Percentiles rank a stretch among this genome's conserved stretches.
Conservation (phyloP, 2,888 invertebrate species). For the Caenorhabditis sp. region DNA sequence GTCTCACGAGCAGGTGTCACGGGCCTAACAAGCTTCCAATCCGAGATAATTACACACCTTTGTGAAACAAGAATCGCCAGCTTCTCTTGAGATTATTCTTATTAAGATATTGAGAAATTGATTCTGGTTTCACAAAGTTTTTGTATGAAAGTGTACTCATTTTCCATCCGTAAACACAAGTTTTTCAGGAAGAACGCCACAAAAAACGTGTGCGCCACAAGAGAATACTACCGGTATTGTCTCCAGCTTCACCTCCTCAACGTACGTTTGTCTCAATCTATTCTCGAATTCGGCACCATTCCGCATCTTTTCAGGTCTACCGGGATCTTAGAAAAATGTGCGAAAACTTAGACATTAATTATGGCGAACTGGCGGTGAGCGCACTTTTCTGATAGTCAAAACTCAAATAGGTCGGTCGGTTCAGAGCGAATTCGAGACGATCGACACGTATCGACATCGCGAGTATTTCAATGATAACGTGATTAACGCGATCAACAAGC, state of each 20-base stretch:
- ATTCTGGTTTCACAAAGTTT: too few species aligned
- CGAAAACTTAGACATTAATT: constrained; percentile 8
- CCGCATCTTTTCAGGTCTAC: constrained; percentile 29
- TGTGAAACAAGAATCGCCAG: too few species aligned
- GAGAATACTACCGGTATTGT: constrained; percentile 17
- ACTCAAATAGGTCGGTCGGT: neutral
- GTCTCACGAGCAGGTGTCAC: too few species aligned
- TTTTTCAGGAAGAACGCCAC: constrained; percentile 13
- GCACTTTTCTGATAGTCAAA: neutral
- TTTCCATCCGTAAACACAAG: too few species aligned
- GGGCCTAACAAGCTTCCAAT: too few species aligned
- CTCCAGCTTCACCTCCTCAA: constrained; percentile 13
- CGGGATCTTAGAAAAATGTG: constrained; percentile 32
- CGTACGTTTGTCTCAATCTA: constrained; percentile 3
- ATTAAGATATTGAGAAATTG: too few species aligned
- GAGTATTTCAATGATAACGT: constrained; percentile 42
- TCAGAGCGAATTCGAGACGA: constrained; percentile 33
- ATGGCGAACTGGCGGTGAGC: constrained; percentile 8
- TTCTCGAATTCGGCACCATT: neutral
- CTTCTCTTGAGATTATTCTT: too few species aligned
- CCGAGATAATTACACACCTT: too few species aligned
- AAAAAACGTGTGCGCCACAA: neutral
- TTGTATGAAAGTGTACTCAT: too few species aligned
- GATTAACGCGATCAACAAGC: constrained; percentile 13
- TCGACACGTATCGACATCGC: constrained; percentile 51